Evolutionary conservation across 2,797 vertebrate genomes (phyloP).

Genomic region (Gastrophryne carolinensis): DNA sequence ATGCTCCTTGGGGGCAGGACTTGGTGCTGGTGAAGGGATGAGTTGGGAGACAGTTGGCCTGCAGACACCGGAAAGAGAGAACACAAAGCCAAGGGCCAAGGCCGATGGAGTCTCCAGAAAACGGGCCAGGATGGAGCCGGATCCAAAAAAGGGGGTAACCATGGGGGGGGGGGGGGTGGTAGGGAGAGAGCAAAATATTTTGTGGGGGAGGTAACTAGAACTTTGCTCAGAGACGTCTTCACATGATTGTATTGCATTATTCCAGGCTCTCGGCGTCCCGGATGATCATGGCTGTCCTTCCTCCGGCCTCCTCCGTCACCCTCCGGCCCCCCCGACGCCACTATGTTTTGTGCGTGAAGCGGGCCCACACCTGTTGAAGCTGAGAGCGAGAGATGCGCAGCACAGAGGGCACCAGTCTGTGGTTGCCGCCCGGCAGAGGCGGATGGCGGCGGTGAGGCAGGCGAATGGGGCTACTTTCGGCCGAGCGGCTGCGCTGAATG

Average conservation of each 20-base stretch:
- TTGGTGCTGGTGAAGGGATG: not conserved
- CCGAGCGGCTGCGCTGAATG: slow-evolving; percentile 98
- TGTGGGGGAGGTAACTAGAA: slow-evolving; percentile 1
- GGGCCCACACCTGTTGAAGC: slow-evolving; percentile 95
- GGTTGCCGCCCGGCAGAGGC: slow-evolving; percentile 84
- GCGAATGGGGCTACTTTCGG: slow-evolving; percentile 96
- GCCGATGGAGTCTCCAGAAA: not conserved
- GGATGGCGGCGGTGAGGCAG: slow-evolving; percentile 81
- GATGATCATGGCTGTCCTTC: not conserved
- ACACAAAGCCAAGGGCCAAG: not conserved
- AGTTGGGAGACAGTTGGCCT: not conserved
- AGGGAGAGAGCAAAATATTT: not conserved
- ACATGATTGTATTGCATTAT: slow-evolving; percentile 30
- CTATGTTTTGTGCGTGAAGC: slow-evolving; percentile 96
- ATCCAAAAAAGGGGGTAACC: not conserved
- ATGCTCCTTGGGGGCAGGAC: not conserved
- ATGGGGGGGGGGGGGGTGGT: not conserved
- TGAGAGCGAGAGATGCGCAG: slow-evolving; percentile 90
- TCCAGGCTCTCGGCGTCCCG: not conserved
- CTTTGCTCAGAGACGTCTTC: not conserved
- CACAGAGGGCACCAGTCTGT: slow-evolving; percentile 92
- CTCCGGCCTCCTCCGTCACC: slow-evolving; percentile 36
- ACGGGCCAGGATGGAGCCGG: not conserved
- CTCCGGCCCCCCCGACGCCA: slow-evolving; percentile 54
- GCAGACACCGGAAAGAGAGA: not conserved